phyloP scores from a whole-genome alignment of 1,140 invertebrate species.

The Parasteatoda tepidariorum region DNA sequence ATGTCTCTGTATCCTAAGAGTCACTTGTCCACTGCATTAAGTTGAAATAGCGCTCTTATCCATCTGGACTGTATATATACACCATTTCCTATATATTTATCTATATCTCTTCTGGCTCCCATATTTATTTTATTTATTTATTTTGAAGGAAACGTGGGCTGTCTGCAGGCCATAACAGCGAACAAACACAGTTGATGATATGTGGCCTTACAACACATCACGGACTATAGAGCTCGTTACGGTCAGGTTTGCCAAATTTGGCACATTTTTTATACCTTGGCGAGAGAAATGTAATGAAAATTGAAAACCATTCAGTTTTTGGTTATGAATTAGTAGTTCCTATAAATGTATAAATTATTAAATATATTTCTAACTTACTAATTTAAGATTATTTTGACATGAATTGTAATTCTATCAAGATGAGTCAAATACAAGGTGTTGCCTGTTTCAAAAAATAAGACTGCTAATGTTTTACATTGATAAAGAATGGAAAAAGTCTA shows the following conservation, averaged over 20 bases:
- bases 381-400: too few species aligned
- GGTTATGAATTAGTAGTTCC: too few species aligned
- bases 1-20: slow-evolving; percentile 30
- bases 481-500: too few species aligned
- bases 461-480: too few species aligned
- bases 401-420: too few species aligned
- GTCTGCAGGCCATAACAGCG: slow-evolving; percentile 34
- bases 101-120: slow-evolving; percentile 5
- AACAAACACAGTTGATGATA: slow-evolving; percentile 52
- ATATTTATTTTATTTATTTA: slow-evolving; percentile 57
- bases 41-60: neutral
- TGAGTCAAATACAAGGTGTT: too few species aligned
- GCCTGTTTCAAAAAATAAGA: too few species aligned
- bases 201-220: slow-evolving; percentile 44
- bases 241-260: neutral
- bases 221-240: slow-evolving; percentile 51
- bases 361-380: too few species aligned
- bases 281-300: neutral
- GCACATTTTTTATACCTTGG: neutral
- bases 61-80: neutral
- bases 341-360: too few species aligned
- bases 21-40: slow-evolving; percentile 51
- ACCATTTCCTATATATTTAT: slow-evolving; percentile 40
- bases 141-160: slow-evolving; percentile 34
- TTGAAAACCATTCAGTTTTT: too few species aligned